These are phyloP conservation scores for Tychaedon coryphoeus DNA, from an alignment of 2,113 vertebrate genomes.

Conservation along the genomic window DNA sequence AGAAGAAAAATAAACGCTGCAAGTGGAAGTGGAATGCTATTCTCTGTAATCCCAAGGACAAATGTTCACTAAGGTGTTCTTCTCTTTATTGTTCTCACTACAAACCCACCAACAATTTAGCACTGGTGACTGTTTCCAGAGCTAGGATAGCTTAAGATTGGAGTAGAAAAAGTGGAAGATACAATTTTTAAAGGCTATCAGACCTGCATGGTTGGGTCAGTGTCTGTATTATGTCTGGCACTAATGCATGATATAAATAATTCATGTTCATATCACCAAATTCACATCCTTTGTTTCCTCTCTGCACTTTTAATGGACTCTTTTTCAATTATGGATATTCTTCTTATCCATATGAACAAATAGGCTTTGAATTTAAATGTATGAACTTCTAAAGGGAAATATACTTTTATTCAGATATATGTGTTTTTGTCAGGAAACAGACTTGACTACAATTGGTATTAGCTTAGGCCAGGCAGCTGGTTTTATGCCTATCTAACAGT, in stretches of 20 bases:
- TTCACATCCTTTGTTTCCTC: not conserved
- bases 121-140: not conserved
- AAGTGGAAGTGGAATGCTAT: not conserved
- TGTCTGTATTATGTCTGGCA: not conserved
- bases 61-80: not conserved
- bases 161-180: not conserved
- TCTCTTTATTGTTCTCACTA: not conserved
- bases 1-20: not conserved
- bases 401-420: not conserved
- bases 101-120: not conserved
- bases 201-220: not conserved
- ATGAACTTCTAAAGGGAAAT: not conserved
- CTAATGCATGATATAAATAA: not conserved
- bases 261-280: not conserved
- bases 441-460: not conserved
- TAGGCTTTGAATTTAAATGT: not conserved
- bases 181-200: not conserved
- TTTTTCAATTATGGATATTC: not conserved
- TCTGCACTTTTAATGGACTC: not conserved
- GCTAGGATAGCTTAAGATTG: not conserved
- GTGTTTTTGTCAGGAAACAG: not conserved
- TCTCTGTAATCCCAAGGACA: not conserved
- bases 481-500: not conserved
- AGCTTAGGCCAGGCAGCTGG: not conserved
- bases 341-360: not conserved